Evolutionary conservation across 2,113 vertebrate species (phyloP).

Genomic region (Saimiri boliviensis): DNA sequence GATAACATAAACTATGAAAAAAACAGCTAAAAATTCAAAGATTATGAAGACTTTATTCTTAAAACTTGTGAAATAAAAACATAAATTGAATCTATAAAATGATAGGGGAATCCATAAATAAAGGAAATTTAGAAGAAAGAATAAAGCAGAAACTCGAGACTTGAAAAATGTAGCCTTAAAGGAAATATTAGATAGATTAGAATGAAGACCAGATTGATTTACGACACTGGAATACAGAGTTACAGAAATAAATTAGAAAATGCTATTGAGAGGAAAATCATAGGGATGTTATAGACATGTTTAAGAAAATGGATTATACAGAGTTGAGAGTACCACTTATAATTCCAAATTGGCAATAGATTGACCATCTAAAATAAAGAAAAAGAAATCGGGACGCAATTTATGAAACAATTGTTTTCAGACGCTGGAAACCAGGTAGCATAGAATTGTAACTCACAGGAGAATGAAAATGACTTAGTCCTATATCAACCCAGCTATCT

Average conservation of each 20-base stretch:
- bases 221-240: neutral
- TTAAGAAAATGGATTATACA: neutral
- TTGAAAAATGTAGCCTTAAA: neutral
- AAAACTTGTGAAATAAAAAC: neutral
- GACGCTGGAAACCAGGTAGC: neutral
- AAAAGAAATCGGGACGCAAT: neutral
- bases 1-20: neutral
- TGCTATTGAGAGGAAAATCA: neutral
- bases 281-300: neutral
- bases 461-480: neutral
- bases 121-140: neutral
- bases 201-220: neutral
- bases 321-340: neutral
- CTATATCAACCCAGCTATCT: neutral
- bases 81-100: neutral
- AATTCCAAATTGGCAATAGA: neutral
- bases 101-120: neutral
- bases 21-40: neutral
- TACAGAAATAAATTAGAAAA: neutral
- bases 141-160: neutral
- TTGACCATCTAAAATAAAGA: neutral
- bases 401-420: neutral
- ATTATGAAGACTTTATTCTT: neutral
- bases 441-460: neutral
- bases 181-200: neutral